These are phyloP conservation scores for Ochropleura plecta DNA, from an alignment of 2,888 invertebrate species.

Conservation along the genomic window DNA sequence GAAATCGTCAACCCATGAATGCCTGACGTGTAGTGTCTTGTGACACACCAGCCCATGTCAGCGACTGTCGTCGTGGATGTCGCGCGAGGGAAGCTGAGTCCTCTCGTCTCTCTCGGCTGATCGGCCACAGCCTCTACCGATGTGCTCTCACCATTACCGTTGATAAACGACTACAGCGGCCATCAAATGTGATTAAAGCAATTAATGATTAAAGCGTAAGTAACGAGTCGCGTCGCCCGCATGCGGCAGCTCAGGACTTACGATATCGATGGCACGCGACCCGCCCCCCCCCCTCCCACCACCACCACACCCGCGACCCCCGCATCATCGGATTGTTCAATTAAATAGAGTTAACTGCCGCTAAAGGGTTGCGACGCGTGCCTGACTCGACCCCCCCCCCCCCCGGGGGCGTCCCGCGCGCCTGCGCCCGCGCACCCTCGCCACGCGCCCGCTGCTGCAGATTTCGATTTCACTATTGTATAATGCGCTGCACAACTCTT, in stretches of 20 bases:
- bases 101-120: background rate
- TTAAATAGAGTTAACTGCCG: slow-evolving; percentile 80
- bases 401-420: slow-evolving; percentile 53
- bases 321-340: slow-evolving; percentile 69
- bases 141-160: slow-evolving; percentile 41
- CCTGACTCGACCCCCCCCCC: slow-evolving; percentile 45
- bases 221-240: slow-evolving; percentile 66
- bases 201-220: slow-evolving; percentile 73
- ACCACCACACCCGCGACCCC: slow-evolving; percentile 37
- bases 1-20: background rate
- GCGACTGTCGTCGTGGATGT: too few species aligned
- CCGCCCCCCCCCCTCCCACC: slow-evolving; percentile 40
- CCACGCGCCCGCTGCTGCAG: slow-evolving; percentile 63
- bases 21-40: background rate
- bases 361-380: slow-evolving; percentile 80
- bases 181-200: slow-evolving; percentile 82
- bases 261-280: slow-evolving; percentile 65
- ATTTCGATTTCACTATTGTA: slow-evolving; percentile 77
- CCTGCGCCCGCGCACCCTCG: slow-evolving; percentile 69
- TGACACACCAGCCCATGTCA: too few species aligned
- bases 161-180: slow-evolving; percentile 61
- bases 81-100: background rate
- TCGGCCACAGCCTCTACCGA: background rate
- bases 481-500: slow-evolving; percentile 64
- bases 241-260: slow-evolving; percentile 50